phyloP scores from a whole-genome alignment of 2,888 invertebrate genomes.

The Tromatobia lineatoria region DNA sequence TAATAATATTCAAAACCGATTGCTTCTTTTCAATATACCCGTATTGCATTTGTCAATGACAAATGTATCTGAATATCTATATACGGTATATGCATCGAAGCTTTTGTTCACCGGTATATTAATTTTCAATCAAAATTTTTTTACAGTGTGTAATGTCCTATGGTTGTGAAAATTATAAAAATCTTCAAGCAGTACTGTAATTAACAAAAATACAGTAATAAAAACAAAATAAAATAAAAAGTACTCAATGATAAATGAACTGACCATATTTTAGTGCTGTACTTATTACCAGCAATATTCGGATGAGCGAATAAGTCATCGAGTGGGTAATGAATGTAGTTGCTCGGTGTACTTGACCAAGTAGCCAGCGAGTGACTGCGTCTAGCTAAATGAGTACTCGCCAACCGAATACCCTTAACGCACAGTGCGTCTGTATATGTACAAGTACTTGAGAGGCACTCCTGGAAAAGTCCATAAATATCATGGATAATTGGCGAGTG shows the following conservation, averaged over 20 bases:
- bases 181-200: no score
- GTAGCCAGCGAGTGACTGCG: neutral
- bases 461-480: conserved; percentile 77
- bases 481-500: conserved; percentile 73
- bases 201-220: neutral
- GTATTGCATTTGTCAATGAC: no score
- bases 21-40: no score
- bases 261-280: neutral
- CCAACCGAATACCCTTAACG: conserved; percentile 9
- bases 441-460: conserved; percentile 58
- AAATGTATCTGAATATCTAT: no score
- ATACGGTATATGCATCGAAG: no score
- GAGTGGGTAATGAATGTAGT: conserved; percentile 20
- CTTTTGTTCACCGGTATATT: no score
- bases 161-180: no score
- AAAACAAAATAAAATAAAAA: neutral
- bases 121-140: no score
- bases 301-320: conserved; percentile 1
- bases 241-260: neutral
- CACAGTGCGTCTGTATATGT: conserved; percentile 2
- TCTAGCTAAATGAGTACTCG: conserved; percentile 25
- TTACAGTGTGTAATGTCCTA: no score
- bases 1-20: no score
- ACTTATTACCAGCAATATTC: neutral
- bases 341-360: conserved; percentile 32